These are phyloP conservation scores for Conchocele bisecta DNA, from an alignment of 2,888 invertebrate species.

Conservation along the genomic window DNA sequence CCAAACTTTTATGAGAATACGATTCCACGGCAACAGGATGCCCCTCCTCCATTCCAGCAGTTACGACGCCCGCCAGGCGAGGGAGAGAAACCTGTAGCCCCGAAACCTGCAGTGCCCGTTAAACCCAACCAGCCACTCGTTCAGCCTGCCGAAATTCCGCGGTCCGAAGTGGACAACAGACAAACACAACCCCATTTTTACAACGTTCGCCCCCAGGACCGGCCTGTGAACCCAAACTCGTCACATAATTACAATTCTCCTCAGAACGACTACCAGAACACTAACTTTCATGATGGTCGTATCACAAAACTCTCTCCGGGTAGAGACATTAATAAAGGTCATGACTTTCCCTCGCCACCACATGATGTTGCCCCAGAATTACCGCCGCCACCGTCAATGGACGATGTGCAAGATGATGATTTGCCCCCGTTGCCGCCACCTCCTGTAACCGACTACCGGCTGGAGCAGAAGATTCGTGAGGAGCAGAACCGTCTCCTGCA, in stretches of 20 bases:
- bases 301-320: constrained; percentile 51
- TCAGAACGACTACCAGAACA: constrained; percentile 54
- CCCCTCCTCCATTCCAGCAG: constrained; percentile 75
- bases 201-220: constrained; percentile 53
- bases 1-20: constrained; percentile 79
- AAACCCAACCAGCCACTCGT: constrained; percentile 68
- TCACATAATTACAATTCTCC: constrained; percentile 35
- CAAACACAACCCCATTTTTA: constrained; percentile 72
- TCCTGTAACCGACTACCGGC: constrained; percentile 83
- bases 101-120: constrained; percentile 65
- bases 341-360: constrained; percentile 85
- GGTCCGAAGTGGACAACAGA: constrained; percentile 68
- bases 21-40: constrained; percentile 67
- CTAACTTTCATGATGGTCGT: constrained; percentile 54
- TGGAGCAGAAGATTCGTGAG: constrained; percentile 86
- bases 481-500: constrained; percentile 68
- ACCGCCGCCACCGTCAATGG: constrained; percentile 82
- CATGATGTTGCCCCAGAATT: constrained; percentile 84
- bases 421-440: constrained; percentile 78
- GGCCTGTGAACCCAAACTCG: constrained; percentile 40
- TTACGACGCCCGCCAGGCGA: constrained; percentile 59
- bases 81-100: constrained; percentile 54
- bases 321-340: constrained; percentile 51
- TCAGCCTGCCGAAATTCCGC: constrained; percentile 69
- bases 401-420: constrained; percentile 72